These are phyloP conservation scores for Dynastes tityus DNA, from an alignment of 2,888 invertebrate species.

Conservation along the genomic window DNA sequence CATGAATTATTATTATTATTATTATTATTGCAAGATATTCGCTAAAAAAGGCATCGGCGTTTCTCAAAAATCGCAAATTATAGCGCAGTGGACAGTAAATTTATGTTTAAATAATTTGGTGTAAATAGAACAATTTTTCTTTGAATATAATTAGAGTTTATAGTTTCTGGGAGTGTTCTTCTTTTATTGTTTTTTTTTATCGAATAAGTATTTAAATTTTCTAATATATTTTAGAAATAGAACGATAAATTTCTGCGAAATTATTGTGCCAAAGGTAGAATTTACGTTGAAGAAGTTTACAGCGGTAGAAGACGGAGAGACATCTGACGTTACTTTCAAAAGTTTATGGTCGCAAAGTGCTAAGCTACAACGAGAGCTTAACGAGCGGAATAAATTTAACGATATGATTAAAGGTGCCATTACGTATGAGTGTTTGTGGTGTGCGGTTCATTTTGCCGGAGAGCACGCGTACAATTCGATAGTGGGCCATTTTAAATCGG, in stretches of 20 bases:
- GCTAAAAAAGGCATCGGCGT: no score
- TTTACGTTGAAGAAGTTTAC: slow-evolving; percentile 49
- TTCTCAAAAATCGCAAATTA: no score
- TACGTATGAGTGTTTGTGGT: slow-evolving; percentile 51
- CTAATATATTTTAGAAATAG: slow-evolving; percentile 43
- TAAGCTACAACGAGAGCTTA: neutral
- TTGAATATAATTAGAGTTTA: no score
- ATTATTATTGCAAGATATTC: no score
- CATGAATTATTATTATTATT: no score
- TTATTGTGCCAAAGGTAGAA: slow-evolving; percentile 50
- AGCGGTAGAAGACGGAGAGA: slow-evolving; percentile 46
- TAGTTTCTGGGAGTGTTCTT: no score
- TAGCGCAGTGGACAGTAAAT: no score
- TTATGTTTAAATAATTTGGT: no score
- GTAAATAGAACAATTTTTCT: no score
- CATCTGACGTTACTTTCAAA: slow-evolving; percentile 41
- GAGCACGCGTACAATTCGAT: slow-evolving; percentile 22
- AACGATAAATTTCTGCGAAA: slow-evolving; percentile 53
- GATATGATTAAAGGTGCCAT: slow-evolving; percentile 50
- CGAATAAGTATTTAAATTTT: no score
- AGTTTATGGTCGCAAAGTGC: slow-evolving; percentile 32
- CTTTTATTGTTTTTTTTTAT: no score
- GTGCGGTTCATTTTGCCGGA: slow-evolving; percentile 44
- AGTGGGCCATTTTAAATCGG: slow-evolving; percentile 48
- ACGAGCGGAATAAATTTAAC: slow-evolving; percentile 32